Percentiles rank a stretch among this genome's conserved stretches.
Conservation (phyloP, 1,140 invertebrate genomes). For the Marisa cornuarietis region DNA sequence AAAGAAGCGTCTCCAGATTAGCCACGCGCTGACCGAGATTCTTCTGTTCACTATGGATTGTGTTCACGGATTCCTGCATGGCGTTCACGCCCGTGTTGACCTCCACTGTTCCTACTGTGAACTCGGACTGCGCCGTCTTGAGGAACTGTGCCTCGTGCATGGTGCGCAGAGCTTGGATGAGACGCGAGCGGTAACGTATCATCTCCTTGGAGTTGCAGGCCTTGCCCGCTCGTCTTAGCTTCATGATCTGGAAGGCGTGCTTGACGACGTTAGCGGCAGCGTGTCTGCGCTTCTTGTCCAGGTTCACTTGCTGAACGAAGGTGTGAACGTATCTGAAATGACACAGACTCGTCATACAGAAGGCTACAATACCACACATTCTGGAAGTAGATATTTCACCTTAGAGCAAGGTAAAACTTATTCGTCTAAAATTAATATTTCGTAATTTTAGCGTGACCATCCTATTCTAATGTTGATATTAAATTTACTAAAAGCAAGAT, state of each 20-base stretch:
- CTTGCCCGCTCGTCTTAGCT: constrained; percentile 35
- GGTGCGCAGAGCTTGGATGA: constrained; percentile 45
- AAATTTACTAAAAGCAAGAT: no score
- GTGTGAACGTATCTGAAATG: constrained; percentile 48
- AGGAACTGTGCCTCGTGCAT: constrained; percentile 49
- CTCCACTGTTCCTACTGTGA: constrained; percentile 48
- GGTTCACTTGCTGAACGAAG: constrained; percentile 53
- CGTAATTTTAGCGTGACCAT: no score
- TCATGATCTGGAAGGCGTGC: constrained; percentile 48
- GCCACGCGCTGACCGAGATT: constrained; percentile 35
- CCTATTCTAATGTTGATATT: no score
- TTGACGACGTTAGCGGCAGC: constrained; percentile 56
- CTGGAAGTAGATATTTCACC: no score
- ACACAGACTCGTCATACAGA: not conserved
- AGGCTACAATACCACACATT: no score
- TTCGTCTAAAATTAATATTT: no score
- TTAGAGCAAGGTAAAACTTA: no score
- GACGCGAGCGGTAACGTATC: constrained; percentile 42
- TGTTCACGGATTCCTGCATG: constrained; percentile 38
- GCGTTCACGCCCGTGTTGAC: constrained; percentile 45
- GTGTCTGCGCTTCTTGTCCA: constrained; percentile 51
- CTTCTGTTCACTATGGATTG: constrained; percentile 42
- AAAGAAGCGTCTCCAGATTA: constrained; percentile 41
- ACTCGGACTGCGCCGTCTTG: constrained; percentile 45
- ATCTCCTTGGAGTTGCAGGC: constrained; percentile 30